phyloP scores from a whole-genome alignment of 2,888 invertebrate species.

The Oscheius sp. region DNA sequence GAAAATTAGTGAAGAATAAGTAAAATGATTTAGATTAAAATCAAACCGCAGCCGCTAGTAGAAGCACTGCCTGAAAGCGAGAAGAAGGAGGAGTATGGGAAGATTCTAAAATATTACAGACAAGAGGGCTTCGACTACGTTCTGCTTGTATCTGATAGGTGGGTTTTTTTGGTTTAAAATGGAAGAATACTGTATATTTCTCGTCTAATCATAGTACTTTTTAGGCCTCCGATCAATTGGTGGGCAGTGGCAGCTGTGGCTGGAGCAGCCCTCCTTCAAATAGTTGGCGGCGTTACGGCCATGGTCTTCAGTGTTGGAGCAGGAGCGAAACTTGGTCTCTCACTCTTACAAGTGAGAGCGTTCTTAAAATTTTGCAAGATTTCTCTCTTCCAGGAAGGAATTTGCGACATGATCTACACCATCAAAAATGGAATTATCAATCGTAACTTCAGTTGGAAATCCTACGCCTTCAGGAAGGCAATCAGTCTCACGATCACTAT shows the following conservation, averaged over 20 bases:
- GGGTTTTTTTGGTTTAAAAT: too few species aligned
- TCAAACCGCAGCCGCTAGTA: not conserved
- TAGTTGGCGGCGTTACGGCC: not conserved
- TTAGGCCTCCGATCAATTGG: not conserved
- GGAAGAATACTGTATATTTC: not conserved
- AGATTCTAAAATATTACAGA: not conserved
- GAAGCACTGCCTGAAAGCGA: not conserved
- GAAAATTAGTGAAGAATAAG: too few species aligned
- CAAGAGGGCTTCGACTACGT: not conserved
- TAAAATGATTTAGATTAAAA: not conserved
- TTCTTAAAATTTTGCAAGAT: not conserved
- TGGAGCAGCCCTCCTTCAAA: not conserved
- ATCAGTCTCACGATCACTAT: not conserved
- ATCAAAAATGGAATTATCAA: not conserved
- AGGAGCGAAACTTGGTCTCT: not conserved
- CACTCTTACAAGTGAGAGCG: not conserved
- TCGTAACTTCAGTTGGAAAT: not conserved
- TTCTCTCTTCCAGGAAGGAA: not conserved
- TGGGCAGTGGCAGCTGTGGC: not conserved
- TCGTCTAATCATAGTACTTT: not conserved
- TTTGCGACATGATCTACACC: not conserved
- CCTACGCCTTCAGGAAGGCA: not conserved
- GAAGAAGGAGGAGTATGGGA: not conserved
- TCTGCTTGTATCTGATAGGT: not conserved
- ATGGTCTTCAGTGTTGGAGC: not conserved